These are phyloP conservation scores for Anableps anableps DNA, from an alignment of 2,797 vertebrate species.

Conservation along the genomic window DNA sequence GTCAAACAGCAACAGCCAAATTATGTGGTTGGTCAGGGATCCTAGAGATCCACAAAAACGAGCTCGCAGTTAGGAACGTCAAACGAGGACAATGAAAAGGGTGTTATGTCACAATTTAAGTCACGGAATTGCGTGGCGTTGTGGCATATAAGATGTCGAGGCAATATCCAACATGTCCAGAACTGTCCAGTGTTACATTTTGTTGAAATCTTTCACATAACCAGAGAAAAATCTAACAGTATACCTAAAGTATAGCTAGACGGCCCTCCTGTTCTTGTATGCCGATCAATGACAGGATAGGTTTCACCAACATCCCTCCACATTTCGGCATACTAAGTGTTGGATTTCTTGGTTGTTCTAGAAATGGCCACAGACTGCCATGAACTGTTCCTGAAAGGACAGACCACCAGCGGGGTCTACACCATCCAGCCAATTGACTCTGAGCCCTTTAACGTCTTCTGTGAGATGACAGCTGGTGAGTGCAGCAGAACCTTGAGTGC, in stretches of 20 bases:
- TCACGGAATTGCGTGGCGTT: too few relatives aligned
- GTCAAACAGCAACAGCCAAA: neutral
- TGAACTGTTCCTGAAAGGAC: conserved; percentile 88
- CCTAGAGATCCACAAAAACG: too few relatives aligned
- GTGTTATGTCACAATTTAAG: too few relatives aligned
- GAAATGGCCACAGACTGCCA: conserved; percentile 87
- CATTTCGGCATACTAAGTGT: neutral
- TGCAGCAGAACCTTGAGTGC: neutral
- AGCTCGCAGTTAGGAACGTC: too few relatives aligned
- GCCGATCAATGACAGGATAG: neutral
- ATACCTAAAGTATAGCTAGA: neutral
- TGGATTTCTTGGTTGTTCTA: conserved; percentile 57
- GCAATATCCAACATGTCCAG: neutral
- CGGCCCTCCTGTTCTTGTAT: neutral
- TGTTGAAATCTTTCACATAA: neutral
- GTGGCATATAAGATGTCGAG: too few relatives aligned
- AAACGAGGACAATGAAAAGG: too few relatives aligned
- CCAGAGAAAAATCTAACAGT: neutral
- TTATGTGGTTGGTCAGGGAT: neutral
- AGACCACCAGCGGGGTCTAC: conserved; percentile 86
- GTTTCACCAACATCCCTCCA: neutral
- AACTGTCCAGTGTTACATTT: neutral
- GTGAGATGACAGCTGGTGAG: conserved; percentile 89
- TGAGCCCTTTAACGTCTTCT: conserved; percentile 88
- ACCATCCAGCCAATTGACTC: conserved; percentile 86